Evolutionary conservation across 2,888 invertebrate species (phyloP).

Genomic region (Lingula anatina): DNA sequence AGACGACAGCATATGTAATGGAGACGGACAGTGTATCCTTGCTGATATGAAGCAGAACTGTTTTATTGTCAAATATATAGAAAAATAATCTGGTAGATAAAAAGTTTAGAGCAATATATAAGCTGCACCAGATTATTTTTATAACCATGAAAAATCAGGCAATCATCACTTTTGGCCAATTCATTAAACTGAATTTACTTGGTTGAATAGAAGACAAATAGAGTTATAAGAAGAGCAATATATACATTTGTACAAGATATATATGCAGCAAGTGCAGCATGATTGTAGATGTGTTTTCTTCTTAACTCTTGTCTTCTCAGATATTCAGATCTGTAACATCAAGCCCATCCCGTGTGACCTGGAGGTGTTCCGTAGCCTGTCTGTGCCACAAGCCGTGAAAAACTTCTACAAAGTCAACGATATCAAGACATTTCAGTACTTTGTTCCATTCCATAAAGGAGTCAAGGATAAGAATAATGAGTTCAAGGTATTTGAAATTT

Average conservation of each 20-base stretch:
- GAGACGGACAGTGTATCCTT: constrained; percentile 64
- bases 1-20: constrained; percentile 25
- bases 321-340: constrained; percentile 90
- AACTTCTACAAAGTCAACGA: constrained; percentile 43
- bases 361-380: constrained; percentile 58
- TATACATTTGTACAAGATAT: too few species aligned
- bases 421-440: constrained; percentile 43
- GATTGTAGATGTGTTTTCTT: background rate
- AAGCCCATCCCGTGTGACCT: constrained; percentile 73
- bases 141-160: too few species aligned
- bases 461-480: constrained; percentile 84
- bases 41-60: background rate
- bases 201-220: too few species aligned
- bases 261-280: too few species aligned
- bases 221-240: too few species aligned
- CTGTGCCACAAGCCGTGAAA: constrained; percentile 78
- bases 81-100: too few species aligned
- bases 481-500: constrained; percentile 65
- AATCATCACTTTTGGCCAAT: too few species aligned
- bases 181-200: too few species aligned
- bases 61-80: too few species aligned
- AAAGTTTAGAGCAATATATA: too few species aligned
- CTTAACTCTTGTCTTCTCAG: constrained; percentile 54
- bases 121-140: too few species aligned
- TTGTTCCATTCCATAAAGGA: constrained; percentile 59